Percentiles rank a stretch among this genome's conserved stretches.
These are phyloP conservation scores for Synchiropus splendidus DNA, from an alignment of 2,113 vertebrate species.

Conservation along the genomic window DNA sequence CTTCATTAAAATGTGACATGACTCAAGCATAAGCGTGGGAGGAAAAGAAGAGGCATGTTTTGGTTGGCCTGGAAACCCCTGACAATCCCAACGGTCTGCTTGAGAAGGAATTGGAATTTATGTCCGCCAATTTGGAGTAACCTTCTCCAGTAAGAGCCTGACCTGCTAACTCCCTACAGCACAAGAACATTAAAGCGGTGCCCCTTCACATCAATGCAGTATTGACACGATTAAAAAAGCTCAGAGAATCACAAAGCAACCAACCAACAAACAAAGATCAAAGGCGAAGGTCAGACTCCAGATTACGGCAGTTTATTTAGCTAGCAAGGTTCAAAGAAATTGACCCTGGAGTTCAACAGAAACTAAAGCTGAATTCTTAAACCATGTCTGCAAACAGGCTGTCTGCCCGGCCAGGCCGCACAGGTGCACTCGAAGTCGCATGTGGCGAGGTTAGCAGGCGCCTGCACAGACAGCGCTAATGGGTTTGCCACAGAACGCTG, in stretches of 20 bases:
- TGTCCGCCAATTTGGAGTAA: too few species aligned
- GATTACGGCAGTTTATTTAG: slow-evolving; percentile 18
- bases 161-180: too few species aligned
- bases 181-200: too few species aligned
- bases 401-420: slow-evolving; percentile 2
- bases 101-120: too few species aligned
- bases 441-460: slow-evolving; percentile 11
- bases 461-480: slow-evolving; percentile 12
- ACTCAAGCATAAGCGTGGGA: too few species aligned
- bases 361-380: slow-evolving; percentile 21
- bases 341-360: slow-evolving; percentile 14
- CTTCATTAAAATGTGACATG: too few species aligned
- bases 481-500: slow-evolving; percentile 20
- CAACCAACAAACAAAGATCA: slow-evolving; percentile 6
- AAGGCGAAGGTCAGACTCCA: slow-evolving; percentile 6
- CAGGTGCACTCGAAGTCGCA: slow-evolving; percentile 7
- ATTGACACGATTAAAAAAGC: too few species aligned
- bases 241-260: slow-evolving; percentile 4
- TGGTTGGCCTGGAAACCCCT: too few species aligned
- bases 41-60: too few species aligned
- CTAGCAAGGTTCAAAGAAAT: slow-evolving; percentile 13
- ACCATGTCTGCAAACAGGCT: slow-evolving; percentile 1
- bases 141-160: too few species aligned
- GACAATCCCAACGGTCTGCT: too few species aligned
- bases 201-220: too few species aligned